phyloP scores from a whole-genome alignment of 1,140 invertebrate genomes.

The Macrocentrus cingulum region DNA sequence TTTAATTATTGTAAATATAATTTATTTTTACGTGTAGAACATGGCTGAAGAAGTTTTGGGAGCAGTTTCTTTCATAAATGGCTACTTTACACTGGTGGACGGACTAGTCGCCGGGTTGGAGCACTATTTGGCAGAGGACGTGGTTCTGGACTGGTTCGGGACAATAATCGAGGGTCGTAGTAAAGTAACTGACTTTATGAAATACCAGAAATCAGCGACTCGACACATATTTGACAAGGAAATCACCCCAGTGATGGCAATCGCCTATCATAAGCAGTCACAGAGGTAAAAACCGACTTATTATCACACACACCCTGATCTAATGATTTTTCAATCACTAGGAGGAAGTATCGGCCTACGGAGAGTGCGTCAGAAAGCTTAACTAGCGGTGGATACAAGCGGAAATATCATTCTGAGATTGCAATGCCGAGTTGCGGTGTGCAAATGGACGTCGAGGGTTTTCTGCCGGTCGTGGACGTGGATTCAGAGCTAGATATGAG shows the following conservation, averaged over 20 bases:
- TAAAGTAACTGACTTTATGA: conserved; percentile 43
- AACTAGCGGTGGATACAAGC: conserved; percentile 8
- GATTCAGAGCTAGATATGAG: background rate
- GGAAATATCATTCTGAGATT: conserved; percentile 19
- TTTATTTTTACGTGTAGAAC: background rate
- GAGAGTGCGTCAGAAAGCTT: background rate
- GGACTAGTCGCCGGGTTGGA: conserved; percentile 39
- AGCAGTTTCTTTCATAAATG: conserved; percentile 42
- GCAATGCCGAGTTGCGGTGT: background rate
- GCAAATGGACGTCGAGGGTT: too few species aligned
- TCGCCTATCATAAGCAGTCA: conserved; percentile 25
- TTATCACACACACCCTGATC: background rate
- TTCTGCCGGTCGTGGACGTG: too few species aligned
- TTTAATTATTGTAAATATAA: conserved; percentile 14
- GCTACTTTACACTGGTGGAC: conserved; percentile 43
- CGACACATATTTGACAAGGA: conserved; percentile 38
- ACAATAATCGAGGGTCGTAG: conserved; percentile 38
- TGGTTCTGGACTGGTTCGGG: conserved; percentile 50
- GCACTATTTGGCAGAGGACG: conserved; percentile 39
- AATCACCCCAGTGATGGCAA: conserved; percentile 32
- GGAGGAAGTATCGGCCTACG: conserved; percentile 14
- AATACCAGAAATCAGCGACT: conserved; percentile 35
- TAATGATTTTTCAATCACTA: background rate
- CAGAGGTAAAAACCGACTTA: background rate
- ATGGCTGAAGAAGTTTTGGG: conserved; percentile 24